Base-by-base conservation (phyloP, 2,888 invertebrate species). In the Geophilus truncorum region DNA sequence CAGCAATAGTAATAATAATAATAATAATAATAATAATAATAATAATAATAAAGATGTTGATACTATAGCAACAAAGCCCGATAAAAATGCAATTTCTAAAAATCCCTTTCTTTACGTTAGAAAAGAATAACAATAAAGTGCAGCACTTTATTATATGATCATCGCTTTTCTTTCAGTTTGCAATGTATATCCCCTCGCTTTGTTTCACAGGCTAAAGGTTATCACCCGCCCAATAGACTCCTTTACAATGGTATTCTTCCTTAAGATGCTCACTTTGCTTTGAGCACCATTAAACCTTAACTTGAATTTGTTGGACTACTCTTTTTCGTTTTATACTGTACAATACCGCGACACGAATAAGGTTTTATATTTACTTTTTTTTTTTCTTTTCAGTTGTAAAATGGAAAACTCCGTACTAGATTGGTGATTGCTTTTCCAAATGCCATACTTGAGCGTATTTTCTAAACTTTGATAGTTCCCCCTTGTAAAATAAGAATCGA, bases 61-160 rank as follows among this genome's bases (percentile, higher is more conserved):
- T 70, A 1, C 5, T 23, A 62, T 21, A 62, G 28, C 25, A 70
- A 70, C 10, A 23, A 28, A 28, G 25, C 25, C 15, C 28, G 3
- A 28, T 28, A 25, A 28, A 23, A 28, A 28, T 15, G 25, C 15
- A 23, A 70, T 70, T 70, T 25, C 10, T 23, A 23, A 23, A 62
- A 62, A 23, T 23, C 57, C 21, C 57, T 23, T 28, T 70, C 70
- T 28, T 28, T 28, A 70, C 12, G 25, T 28, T 70, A 23, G 28
- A 70, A 70, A 70, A 70, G 28, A 70, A 70, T 70, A 70, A 70
- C 70, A 70, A 70, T 70, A 70, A 70, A 70, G 25, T 70, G 70
- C 25, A 10, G 70, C 70, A 70, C 28, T 28, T 28, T 25, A 70
- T 70, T 28, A 10, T 70, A 70, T 25, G 70, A 70, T 70, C 70